phyloP scores from a whole-genome alignment of 1,140 invertebrate genomes.

The Hyposmocoma kahamanoa region DNA sequence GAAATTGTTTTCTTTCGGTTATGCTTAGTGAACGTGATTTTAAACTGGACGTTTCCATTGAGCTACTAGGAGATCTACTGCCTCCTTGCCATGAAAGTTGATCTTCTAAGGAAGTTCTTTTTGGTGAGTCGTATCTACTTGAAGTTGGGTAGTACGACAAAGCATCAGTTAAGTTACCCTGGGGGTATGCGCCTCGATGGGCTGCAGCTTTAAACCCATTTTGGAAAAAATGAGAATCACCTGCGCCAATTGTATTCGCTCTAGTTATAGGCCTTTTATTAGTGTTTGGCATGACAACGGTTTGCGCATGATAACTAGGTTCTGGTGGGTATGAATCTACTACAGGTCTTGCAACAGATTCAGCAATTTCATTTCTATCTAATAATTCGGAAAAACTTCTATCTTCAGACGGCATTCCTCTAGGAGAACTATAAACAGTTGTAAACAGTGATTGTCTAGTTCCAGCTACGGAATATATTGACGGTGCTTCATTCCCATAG shows the following conservation, averaged over 20 bases:
- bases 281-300: slow-evolving; percentile 66
- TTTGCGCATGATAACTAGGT: slow-evolving; percentile 72
- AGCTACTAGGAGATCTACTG: slow-evolving; percentile 76
- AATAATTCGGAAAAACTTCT: slow-evolving; percentile 80
- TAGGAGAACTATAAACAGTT: slow-evolving; percentile 80
- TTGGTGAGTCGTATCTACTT: slow-evolving; percentile 79
- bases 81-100: slow-evolving; percentile 74
- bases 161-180: slow-evolving; percentile 83
- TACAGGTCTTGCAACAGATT: slow-evolving; percentile 58
- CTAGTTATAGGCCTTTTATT: slow-evolving; percentile 59
- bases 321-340: slow-evolving; percentile 67
- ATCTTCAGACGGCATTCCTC: slow-evolving; percentile 75
- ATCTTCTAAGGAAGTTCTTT: slow-evolving; percentile 75
- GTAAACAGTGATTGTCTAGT: slow-evolving; percentile 81
- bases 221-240: slow-evolving; percentile 75
- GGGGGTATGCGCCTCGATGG: slow-evolving; percentile 80
- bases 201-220: slow-evolving; percentile 79
- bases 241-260: slow-evolving; percentile 74
- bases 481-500: slow-evolving; percentile 78
- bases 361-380: slow-evolving; percentile 78
- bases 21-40: slow-evolving; percentile 77
- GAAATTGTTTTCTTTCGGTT: slow-evolving; percentile 75
- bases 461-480: slow-evolving; percentile 84
- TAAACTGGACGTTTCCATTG: slow-evolving; percentile 76
- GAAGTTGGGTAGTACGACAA: slow-evolving; percentile 84